Evolutionary conservation across 2,113 vertebrate species (phyloP).

Genomic region (Pseudorectes ferrugineus): DNA sequence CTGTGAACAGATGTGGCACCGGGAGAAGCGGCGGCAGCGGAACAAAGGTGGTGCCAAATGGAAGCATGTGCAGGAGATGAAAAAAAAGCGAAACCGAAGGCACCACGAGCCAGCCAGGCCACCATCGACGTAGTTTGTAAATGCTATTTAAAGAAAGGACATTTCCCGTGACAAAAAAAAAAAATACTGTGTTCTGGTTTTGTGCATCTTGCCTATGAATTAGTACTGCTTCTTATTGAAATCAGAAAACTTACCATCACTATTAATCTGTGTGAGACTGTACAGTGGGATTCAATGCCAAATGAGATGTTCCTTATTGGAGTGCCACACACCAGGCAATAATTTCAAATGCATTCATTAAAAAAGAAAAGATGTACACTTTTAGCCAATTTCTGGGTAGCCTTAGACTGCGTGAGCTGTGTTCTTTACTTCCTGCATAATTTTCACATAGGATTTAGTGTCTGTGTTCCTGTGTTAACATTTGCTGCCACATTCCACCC

Average conservation of each 20-base stretch:
- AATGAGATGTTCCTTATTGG: not conserved
- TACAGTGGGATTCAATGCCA: not conserved
- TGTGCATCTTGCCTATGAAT: slow-evolving; percentile 45
- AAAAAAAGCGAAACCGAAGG: slow-evolving; percentile 91
- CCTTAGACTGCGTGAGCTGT: not conserved
- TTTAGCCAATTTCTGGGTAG: slow-evolving; percentile 22
- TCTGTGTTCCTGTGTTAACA: not conserved
- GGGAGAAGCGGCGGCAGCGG: slow-evolving; percentile 80
- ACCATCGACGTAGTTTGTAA: slow-evolving; percentile 63
- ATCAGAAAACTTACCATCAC: slow-evolving; percentile 17
- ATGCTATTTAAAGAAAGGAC: slow-evolving; percentile 59
- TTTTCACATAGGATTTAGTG: slow-evolving; percentile 1
- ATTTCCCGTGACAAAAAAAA: not conserved
- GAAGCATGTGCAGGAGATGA: slow-evolving; percentile 95
- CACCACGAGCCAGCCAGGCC: slow-evolving; percentile 75
- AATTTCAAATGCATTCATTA: not conserved
- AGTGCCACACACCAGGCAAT: not conserved
- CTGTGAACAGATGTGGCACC: slow-evolving; percentile 93
- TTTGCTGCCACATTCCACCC: slow-evolving; percentile 14
- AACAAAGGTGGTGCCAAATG: slow-evolving; percentile 85
- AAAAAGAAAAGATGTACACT: not conserved
- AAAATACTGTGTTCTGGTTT: slow-evolving; percentile 54
- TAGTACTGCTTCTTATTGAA: slow-evolving; percentile 47
- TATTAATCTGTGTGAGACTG: not conserved
- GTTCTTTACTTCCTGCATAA: not conserved